Percentiles rank a stretch among this genome's conserved stretches.
Evolutionary conservation across 2,113 vertebrate genomes (phyloP).

Genomic region (Leuciscus idus): DNA sequence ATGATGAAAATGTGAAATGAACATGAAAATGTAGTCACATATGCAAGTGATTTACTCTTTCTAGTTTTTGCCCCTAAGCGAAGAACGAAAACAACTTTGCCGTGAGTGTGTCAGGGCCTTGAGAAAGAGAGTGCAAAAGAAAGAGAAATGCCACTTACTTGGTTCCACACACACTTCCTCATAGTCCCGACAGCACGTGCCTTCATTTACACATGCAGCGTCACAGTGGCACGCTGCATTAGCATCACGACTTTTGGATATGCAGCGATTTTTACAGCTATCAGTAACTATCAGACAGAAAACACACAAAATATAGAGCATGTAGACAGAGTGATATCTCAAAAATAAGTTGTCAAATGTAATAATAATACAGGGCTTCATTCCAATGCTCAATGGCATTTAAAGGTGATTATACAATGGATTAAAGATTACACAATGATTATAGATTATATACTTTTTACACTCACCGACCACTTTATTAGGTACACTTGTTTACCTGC

Average conservation of each 20-base stretch:
- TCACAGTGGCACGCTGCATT: constrained; percentile 39
- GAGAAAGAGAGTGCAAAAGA: background rate
- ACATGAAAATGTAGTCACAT: no score
- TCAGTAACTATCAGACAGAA: constrained; percentile 21
- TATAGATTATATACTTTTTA: background rate
- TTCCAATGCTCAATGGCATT: background rate
- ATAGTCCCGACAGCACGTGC: constrained; percentile 56
- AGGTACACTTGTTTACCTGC: no score
- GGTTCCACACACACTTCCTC: constrained; percentile 51
- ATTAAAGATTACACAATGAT: background rate
- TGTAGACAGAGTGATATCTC: background rate
- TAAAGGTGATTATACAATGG: background rate
- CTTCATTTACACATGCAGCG: constrained; percentile 38
- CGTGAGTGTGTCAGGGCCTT: no score
- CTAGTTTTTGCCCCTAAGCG: no score
- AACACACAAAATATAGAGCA: background rate
- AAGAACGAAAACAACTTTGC: no score
- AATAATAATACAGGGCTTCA: background rate
- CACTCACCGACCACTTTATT: no score
- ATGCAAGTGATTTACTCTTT: no score
- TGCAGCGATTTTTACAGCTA: constrained; percentile 54
- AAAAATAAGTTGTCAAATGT: background rate
- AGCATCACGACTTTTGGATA: constrained; percentile 8
- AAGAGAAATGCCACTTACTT: constrained; percentile 42
- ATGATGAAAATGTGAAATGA: no score